Evolutionary conservation across 2,888 invertebrate genomes (phyloP), one percentile per base, ranked within the genome.

Genomic region (Dryococelus australis): DNA sequence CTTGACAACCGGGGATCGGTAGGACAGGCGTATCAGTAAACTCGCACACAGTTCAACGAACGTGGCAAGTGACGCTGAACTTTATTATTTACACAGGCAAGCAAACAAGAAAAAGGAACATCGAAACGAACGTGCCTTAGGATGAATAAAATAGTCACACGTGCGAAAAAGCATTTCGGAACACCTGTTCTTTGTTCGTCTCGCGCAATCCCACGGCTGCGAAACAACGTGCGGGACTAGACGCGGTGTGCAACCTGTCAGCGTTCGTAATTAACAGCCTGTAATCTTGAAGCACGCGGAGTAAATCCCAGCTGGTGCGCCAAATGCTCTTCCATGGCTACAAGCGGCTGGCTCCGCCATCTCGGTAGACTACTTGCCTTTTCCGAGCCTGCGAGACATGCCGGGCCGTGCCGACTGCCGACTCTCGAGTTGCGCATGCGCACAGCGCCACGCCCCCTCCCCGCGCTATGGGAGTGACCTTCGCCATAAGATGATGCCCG

Each of bases 351-450:
- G 13, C 65, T 65, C 65, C 65, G 65, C 65, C 65, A 65, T 65
- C 65, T 65, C 65, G 65, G 8, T 65, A 65, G 65, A 65, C 65
- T 65, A 65, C 65, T 65, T 65, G 10, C 65, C 51, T 35, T 35
- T 1, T 4, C 51, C 12, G 51, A 51, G 51, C 35, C 47, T 5
- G 13, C 65, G 12, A 65, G 65, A 65, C 65, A 24, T 65, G 65
- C 65, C 65, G 65, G 65, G 65, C 65, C 65, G 65, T 65, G 65
- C 65, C 65, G 65, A 65, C 65, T 65, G 65, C 65, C 65, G 65
- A 65, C 65, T 65, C 16, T n/a, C 20, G 65, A 65, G 65, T 65
- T 65, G 65, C 65, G 65, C 65, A 65, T 65, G 65, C 65, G 65
- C 65, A n/a, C 65, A n/a, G 16, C 47, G 47, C 47, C 47, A 47